These are phyloP conservation scores for Cremastinae sp. DNA, from an alignment of 2,888 invertebrate genomes.

Conservation along the genomic window DNA sequence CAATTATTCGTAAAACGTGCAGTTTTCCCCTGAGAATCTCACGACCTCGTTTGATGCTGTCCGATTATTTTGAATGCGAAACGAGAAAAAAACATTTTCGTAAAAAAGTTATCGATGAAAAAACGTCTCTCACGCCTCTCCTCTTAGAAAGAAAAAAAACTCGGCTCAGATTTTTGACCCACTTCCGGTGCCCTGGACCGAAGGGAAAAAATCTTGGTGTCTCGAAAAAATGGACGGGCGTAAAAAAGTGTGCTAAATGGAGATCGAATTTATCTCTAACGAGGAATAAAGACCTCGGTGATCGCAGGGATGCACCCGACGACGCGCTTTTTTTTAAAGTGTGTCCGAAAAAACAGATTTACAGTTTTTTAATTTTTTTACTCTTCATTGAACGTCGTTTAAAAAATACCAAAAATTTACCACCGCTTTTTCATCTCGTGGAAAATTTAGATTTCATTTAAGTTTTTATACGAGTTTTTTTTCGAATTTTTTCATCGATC, in stretches of 20 bases:
- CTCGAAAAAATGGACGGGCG: conserved; percentile 32
- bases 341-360: conserved; percentile 8
- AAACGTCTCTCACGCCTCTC: conserved; percentile 55
- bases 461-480: conserved; percentile 50
- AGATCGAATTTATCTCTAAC: conserved; percentile 44
- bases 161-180: conserved; percentile 48
- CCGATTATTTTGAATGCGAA: not conserved
- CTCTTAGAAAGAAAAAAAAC: conserved; percentile 11
- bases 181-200: conserved; percentile 17
- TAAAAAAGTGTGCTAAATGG: conserved; percentile 53
- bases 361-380: not conserved
- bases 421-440: conserved; percentile 55
- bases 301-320: conserved; percentile 19
- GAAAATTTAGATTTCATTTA: conserved; percentile 58
- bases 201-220: conserved; percentile 8
- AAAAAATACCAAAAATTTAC: conserved; percentile 3
- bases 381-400: not conserved
- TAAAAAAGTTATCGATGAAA: conserved; percentile 7
- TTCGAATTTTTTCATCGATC: not conserved
- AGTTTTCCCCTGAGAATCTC: conserved; percentile 26
- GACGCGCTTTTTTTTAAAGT: conserved; percentile 41
- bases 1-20: conserved; percentile 3
- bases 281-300: conserved; percentile 23
- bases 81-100: conserved; percentile 32
- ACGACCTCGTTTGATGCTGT: not conserved